Evolutionary conservation across 2,113 vertebrate species (phyloP).

Genomic region (Callorhinus ursinus): DNA sequence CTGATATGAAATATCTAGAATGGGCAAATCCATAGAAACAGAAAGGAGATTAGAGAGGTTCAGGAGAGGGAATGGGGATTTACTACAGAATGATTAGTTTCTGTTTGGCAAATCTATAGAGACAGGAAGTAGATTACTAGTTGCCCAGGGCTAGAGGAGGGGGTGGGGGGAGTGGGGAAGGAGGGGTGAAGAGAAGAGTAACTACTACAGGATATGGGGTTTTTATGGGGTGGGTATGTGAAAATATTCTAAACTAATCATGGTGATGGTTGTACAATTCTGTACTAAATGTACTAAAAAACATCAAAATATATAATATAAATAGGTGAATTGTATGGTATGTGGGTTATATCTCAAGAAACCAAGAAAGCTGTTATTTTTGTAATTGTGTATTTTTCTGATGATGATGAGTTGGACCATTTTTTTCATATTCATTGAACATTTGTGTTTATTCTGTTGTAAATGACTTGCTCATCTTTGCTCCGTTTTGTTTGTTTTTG

Average conservation of each 20-base stretch:
- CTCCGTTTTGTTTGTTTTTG: not conserved
- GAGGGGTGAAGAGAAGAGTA: not conserved
- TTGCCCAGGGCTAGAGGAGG: not conserved
- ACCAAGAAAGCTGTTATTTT: not conserved
- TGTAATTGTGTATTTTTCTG: not conserved
- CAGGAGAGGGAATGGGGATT: not conserved
- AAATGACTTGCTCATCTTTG: not conserved
- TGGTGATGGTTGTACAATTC: not conserved
- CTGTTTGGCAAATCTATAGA: not conserved
- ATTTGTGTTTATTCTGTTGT: not conserved
- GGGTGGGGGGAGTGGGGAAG: rapidly evolving
- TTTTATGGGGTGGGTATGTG: not conserved
- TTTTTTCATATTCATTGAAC: not conserved
- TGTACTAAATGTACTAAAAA: not conserved
- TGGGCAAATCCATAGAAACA: not conserved
- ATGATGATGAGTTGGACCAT: not conserved
- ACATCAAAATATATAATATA: not conserved
- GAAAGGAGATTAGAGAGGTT: not conserved
- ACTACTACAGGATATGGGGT: not conserved
- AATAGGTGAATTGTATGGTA: not conserved
- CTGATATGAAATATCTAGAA: not conserved
- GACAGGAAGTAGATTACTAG: not conserved
- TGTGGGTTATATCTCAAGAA: not conserved
- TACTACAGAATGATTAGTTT: not conserved
- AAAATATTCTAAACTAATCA: not conserved